phyloP scores from a whole-genome alignment of 2,113 vertebrate genomes.

The Numenius arquata region DNA sequence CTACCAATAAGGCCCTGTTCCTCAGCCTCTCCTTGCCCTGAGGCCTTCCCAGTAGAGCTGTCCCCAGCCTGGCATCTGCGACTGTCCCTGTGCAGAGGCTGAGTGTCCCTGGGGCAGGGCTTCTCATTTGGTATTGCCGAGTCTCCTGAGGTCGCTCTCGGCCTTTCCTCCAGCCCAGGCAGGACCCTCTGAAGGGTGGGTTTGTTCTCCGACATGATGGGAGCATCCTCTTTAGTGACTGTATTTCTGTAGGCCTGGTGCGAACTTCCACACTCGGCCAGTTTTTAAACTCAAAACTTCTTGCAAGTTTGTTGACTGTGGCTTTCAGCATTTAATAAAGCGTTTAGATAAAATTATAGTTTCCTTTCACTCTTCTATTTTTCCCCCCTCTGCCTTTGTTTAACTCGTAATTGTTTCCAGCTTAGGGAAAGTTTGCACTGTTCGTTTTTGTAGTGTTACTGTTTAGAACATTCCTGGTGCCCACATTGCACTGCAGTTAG shows the following conservation, averaged over 20 bases:
- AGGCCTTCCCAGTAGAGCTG: not conserved
- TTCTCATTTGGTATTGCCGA: not conserved
- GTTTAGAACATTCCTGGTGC: not conserved
- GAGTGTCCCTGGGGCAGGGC: not conserved
- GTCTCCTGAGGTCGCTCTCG: not conserved
- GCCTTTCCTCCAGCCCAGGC: not conserved
- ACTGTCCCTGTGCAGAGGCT: not conserved
- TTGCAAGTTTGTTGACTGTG: not conserved
- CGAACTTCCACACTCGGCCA: not conserved
- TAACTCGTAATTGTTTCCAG: not conserved
- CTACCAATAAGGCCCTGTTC: not conserved
- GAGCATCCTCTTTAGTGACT: not conserved
- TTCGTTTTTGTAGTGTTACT: not conserved
- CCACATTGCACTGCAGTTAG: not conserved
- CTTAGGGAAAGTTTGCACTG: not conserved
- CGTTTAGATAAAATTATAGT: not conserved
- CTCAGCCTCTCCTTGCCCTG: rapidly evolving
- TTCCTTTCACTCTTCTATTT: not conserved
- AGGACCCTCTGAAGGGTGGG: not conserved
- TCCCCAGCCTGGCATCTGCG: not conserved
- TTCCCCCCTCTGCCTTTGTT: rapidly evolving
- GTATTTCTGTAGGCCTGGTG: not conserved
- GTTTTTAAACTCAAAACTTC: not conserved
- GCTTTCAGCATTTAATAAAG: not conserved
- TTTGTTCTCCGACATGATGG: not conserved